Evolutionary conservation across 2,888 invertebrate genomes (phyloP).

Genomic region (Lycaena phlaeas): DNA sequence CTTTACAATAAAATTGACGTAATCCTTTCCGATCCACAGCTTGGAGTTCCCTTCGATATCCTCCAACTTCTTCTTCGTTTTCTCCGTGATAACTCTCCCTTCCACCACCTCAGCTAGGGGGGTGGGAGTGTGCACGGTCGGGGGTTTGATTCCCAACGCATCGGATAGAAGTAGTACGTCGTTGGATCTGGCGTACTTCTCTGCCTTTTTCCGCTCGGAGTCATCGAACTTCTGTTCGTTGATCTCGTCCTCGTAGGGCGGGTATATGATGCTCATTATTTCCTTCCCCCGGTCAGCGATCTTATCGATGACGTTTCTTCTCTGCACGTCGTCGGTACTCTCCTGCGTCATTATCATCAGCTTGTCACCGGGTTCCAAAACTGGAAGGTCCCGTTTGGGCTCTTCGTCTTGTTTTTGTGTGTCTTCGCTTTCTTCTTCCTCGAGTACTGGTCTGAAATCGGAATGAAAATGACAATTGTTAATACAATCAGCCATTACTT

Average conservation of each 20-base stretch:
- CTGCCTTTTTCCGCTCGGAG: constrained; percentile 57
- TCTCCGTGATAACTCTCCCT: constrained; percentile 49
- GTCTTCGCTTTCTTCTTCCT: constrained; percentile 13
- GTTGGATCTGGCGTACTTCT: constrained; percentile 57
- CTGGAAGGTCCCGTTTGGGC: constrained; percentile 50
- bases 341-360: constrained; percentile 59
- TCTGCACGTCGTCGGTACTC: constrained; percentile 36
- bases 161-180: constrained; percentile 54
- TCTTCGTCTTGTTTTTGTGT: constrained; percentile 23
- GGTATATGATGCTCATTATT: constrained; percentile 59
- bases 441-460: constrained; percentile 18
- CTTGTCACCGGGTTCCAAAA: constrained; percentile 77
- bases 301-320: constrained; percentile 56
- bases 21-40: constrained; percentile 96
- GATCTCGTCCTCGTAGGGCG: constrained; percentile 52
- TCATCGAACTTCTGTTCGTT: constrained; percentile 59
- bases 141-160: constrained; percentile 31
- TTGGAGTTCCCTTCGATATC: constrained; percentile 81
- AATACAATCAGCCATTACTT: no score
- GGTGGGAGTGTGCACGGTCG: constrained; percentile 39
- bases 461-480: neutral
- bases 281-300: constrained; percentile 59
- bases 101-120: constrained; percentile 55
- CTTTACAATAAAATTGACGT: constrained; percentile 95
- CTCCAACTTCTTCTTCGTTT: constrained; percentile 42